A percentile compares a stretch with the other conserved stretches of the same genome.
Evolutionary conservation across 1,140 invertebrate species (phyloP).

Genomic region (Drosophila neocordata): DNA sequence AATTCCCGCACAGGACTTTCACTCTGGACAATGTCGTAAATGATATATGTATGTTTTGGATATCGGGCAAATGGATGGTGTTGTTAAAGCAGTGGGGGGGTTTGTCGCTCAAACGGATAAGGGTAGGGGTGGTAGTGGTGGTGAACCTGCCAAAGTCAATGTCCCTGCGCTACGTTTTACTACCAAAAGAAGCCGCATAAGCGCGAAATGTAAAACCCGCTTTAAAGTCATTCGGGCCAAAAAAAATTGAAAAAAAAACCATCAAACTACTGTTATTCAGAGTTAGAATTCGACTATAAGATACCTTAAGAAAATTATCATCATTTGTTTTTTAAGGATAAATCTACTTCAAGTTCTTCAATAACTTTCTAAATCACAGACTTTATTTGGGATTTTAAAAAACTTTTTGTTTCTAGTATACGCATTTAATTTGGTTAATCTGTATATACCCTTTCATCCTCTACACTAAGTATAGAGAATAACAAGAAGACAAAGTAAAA

Average conservation of each 20-base stretch:
- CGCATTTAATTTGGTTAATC: too few species aligned
- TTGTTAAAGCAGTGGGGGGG: too few species aligned
- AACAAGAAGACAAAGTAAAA: conserved; percentile 24
- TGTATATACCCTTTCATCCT: not conserved
- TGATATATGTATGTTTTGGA: conserved; percentile 49
- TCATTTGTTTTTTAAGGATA: too few species aligned
- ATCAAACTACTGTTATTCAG: conserved; percentile 13
- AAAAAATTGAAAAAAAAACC: conserved; percentile 33
- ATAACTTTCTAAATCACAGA: too few species aligned
- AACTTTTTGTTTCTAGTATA: too few species aligned
- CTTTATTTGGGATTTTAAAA: too few species aligned
- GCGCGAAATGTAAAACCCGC: conserved; percentile 77
- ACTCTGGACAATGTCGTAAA: conserved; percentile 59
- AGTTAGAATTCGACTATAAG: too few species aligned
- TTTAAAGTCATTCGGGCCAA: conserved; percentile 58
- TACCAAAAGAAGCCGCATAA: conserved; percentile 65
- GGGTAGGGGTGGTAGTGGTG: not conserved
- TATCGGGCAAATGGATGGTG: conserved; percentile 12
- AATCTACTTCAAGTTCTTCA: too few species aligned
- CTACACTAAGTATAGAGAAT: not conserved
- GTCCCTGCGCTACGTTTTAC: conserved; percentile 23
- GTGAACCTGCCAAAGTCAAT: conserved; percentile 34
- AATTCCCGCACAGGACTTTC: conserved; percentile 71
- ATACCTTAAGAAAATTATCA: too few species aligned
- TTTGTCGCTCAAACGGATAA: not conserved